A percentile compares a stretch with the other conserved stretches of the same genome.
These are phyloP conservation scores for Sternotherus odoratus DNA, from an alignment of 2,797 vertebrate species.

Conservation along the genomic window DNA sequence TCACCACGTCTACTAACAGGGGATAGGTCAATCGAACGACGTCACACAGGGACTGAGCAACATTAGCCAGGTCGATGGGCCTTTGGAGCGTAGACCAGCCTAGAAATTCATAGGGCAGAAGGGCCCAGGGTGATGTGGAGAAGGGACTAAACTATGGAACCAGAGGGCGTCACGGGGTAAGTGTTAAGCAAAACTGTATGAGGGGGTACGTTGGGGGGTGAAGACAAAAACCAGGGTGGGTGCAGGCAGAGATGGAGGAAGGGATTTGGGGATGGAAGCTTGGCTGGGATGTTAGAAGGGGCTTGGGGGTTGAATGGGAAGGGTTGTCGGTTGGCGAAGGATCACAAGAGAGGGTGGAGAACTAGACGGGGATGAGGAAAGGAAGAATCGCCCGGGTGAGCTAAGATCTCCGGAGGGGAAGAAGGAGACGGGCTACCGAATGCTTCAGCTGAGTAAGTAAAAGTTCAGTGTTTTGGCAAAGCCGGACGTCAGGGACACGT, in stretches of 20 bases:
- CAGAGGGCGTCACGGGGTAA: too few relatives aligned
- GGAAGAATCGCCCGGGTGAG: too few relatives aligned
- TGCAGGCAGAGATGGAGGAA: neutral
- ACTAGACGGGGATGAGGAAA: too few relatives aligned
- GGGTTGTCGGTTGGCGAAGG: neutral
- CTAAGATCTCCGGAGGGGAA: too few relatives aligned
- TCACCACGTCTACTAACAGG: accelerated
- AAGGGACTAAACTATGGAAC: neutral
- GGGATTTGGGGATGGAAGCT: neutral
- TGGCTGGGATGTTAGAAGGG: neutral
- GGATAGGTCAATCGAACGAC: too few relatives aligned
- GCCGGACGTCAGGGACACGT: neutral
- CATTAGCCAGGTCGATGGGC: neutral
- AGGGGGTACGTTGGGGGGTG: too few relatives aligned
- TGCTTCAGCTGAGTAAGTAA: neutral
- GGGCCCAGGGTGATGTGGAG: neutral
- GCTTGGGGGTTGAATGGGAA: neutral
- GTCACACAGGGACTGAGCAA: too few relatives aligned
- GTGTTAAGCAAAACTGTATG: too few relatives aligned
- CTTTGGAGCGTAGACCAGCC: neutral
- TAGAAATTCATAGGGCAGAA: neutral
- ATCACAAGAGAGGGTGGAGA: too few relatives aligned
- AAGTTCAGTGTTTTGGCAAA: neutral
- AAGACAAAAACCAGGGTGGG: too few relatives aligned
- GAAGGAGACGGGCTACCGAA: neutral